A percentile compares a stretch with the other conserved stretches of the same genome.
phyloP scores from a whole-genome alignment of 2,797 vertebrate genomes.

The Limosa lapponica region DNA sequence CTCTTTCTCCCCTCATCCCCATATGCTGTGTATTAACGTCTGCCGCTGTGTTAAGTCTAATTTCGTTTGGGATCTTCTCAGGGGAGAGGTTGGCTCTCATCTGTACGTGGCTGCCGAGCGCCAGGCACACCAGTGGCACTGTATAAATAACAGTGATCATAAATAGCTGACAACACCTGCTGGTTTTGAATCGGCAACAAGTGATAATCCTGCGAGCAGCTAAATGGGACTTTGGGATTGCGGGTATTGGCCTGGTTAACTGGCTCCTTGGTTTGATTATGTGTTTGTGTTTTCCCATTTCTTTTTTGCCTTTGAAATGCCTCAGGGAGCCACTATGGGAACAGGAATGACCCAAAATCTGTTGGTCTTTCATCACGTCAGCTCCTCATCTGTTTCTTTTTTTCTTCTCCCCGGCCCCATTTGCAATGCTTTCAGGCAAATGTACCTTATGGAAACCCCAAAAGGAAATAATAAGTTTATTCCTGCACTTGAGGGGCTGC shows the following conservation, averaged over 20 bases:
- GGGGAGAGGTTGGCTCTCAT: neutral
- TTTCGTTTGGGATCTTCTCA: neutral
- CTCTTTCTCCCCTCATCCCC: neutral
- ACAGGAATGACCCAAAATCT: neutral
- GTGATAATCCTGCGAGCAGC: conserved; percentile 15
- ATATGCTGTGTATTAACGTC: neutral
- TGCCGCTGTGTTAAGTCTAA: neutral
- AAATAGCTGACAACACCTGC: conserved; percentile 61
- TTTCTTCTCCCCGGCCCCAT: neutral
- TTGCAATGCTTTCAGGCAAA: neutral
- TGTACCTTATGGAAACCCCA: neutral
- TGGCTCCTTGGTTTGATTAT: neutral
- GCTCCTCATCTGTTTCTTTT: neutral
- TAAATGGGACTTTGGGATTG: neutral
- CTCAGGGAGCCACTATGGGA: neutral
- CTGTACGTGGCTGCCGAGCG: neutral
- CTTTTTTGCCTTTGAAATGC: neutral
- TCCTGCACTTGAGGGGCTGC: neutral
- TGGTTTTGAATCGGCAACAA: conserved; percentile 33
- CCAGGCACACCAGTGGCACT: neutral
- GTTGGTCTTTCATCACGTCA: neutral
- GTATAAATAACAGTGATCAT: neutral
- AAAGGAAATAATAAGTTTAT: neutral
- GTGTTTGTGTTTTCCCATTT: neutral
- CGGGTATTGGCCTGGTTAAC: neutral